Evolutionary conservation across 2,797 vertebrate species (phyloP).

Genomic region (Oreonectes daqikongensis): DNA sequence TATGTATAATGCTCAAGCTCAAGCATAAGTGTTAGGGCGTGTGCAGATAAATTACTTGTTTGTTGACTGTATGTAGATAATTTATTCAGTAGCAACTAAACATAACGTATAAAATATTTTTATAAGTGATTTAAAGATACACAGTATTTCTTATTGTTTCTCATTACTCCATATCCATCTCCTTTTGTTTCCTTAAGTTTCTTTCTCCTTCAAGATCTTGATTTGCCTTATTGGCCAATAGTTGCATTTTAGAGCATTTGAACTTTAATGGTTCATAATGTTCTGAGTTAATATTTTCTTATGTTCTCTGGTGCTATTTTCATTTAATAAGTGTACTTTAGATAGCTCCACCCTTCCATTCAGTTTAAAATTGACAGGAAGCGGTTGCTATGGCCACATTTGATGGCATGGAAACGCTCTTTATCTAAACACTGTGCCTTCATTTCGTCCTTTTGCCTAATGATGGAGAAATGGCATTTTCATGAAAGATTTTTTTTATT

Average conservation of each 20-base stretch:
- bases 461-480: not conserved
- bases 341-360: not conserved
- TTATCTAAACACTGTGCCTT: not conserved
- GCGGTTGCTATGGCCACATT: not conserved
- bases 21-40: too few species aligned
- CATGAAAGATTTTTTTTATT: not conserved
- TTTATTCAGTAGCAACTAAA: too few species aligned
- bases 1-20: too few species aligned
- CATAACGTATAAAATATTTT: too few species aligned
- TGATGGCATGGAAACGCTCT: slow-evolving; percentile 15
- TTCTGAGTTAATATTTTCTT: not conserved
- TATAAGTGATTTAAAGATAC: too few species aligned
- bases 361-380: slow-evolving; percentile 13
- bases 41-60: too few species aligned
- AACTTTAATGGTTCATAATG: not conserved
- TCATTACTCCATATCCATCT: not conserved
- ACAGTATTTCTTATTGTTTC: not conserved
- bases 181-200: not conserved
- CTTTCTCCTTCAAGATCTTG: not conserved
- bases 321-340: not conserved
- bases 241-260: slow-evolving; percentile 5
- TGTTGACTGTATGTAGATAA: too few species aligned
- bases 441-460: not conserved
- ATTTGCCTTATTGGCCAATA: slow-evolving; percentile 2
- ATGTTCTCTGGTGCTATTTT: not conserved